Evolutionary conservation across 2,113 vertebrate species (phyloP).

Genomic region (Dasyornis broadbenti): DNA sequence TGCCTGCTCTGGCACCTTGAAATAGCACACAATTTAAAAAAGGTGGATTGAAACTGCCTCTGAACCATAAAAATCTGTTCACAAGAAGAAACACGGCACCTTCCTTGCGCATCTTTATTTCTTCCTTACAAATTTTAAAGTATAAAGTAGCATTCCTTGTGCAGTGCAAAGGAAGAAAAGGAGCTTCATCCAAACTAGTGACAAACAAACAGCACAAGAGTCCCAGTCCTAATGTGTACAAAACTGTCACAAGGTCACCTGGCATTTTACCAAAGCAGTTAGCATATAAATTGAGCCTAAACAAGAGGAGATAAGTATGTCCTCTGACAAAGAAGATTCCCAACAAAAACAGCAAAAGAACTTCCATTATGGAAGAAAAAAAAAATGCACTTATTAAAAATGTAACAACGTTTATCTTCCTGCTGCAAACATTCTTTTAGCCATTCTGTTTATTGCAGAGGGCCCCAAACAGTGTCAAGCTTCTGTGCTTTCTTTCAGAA

Average conservation of each 20-base stretch:
- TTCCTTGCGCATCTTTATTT: neutral
- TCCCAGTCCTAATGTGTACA: neutral
- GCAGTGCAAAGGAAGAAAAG: neutral
- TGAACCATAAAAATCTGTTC: neutral
- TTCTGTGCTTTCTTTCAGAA: neutral
- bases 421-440: neutral
- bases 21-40: neutral
- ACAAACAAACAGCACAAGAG: neutral
- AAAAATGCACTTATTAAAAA: neutral
- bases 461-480: neutral
- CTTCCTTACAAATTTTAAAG: neutral
- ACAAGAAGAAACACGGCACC: neutral
- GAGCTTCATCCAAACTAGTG: neutral
- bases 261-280: neutral
- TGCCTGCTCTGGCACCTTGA: neutral
- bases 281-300: neutral
- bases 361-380: neutral
- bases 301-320: neutral
- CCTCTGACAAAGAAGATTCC: neutral
- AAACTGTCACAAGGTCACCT: neutral
- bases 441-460: neutral
- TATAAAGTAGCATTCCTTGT: neutral
- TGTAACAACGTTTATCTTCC: neutral
- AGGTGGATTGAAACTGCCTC: neutral
- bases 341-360: neutral